Evolutionary conservation across 2,113 vertebrate species (phyloP).

Genomic region (Istiophorus platypterus): DNA sequence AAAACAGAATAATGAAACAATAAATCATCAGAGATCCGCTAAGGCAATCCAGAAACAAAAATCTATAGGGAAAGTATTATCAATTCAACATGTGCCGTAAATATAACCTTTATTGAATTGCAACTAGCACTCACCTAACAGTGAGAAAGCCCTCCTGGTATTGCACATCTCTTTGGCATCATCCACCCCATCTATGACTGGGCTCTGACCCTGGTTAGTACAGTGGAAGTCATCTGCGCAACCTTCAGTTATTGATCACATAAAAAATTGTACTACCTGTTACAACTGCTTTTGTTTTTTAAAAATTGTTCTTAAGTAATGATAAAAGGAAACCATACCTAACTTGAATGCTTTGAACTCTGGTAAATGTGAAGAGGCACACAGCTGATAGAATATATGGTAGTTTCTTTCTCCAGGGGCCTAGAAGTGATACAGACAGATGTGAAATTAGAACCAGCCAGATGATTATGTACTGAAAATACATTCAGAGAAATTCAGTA

Average conservation of each 20-base stretch:
- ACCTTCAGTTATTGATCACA: slow-evolving; percentile 77
- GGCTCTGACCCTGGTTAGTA: slow-evolving; percentile 92
- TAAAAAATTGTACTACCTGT: neutral
- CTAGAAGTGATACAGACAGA: slow-evolving; percentile 78
- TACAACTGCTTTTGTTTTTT: neutral
- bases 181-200: slow-evolving; percentile 90
- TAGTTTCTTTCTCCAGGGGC: slow-evolving; percentile 96
- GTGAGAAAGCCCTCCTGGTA: slow-evolving; percentile 91
- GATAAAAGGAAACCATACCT: slow-evolving; percentile 80
- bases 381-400: slow-evolving; percentile 98
- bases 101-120: neutral
- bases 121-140: slow-evolving; percentile 87
- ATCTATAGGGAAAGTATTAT: neutral
- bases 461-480: neutral
- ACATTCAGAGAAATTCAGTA: neutral
- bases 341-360: slow-evolving; percentile 93
- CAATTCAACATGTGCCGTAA: neutral
- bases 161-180: slow-evolving; percentile 91
- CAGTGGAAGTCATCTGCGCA: slow-evolving; percentile 90
- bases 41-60: neutral
- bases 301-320: neutral
- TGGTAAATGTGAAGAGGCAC: slow-evolving; percentile 92
- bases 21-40: neutral
- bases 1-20: slow-evolving; percentile 1
- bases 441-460: neutral